Evolutionary conservation across 2,888 invertebrate species (phyloP), one percentile per base, ranked within the genome.

Genomic region (Acleris literana): DNA sequence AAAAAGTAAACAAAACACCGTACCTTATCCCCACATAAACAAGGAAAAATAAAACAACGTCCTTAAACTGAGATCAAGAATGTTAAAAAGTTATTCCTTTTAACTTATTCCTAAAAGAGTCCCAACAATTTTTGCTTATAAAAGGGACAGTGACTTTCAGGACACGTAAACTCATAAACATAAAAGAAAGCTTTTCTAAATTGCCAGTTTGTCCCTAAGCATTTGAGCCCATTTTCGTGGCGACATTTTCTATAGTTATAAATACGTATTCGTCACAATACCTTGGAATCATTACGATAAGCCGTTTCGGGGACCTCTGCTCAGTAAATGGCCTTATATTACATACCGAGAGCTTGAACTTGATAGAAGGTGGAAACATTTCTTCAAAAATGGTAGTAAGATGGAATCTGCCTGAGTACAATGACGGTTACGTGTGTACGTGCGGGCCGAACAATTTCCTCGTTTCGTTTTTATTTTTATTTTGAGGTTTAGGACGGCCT

Each of bases 121-220:
- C 63, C 55, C 70, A 70, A 71, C 72, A 72, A 68, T 69, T 71
- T 69, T 68, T 68, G 59, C 68, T 68, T 63, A 71, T 70, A 68
- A 60, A 70, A 69, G 64, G 59, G 67, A 39, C 69, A 72, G 75
- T 78, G 78, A 80, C 76, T 83, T 82, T 77, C 83, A 76, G 77
- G 72, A 78, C 84, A 85, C 84, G 84, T 84, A 82, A 82, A 76
- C 79, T 81, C 77, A 80, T 84, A 80, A 84, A 84, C 81, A 81
- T 84, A 82, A 84, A 85, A 84, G 79, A 79, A 77, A 79, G 77
- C 79, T 80, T 78, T 72, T 73, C 79, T 77, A 79, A 80, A 80
- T 82, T 81, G 80, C 80, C 78, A 80, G 79, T 77, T 79, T 76
- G 77, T 84, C 81, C 82, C 83, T 74, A 74, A 76, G 78, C 78